phyloP scores from a whole-genome alignment of 2,797 vertebrate genomes.

The Ciconia nigra region DNA sequence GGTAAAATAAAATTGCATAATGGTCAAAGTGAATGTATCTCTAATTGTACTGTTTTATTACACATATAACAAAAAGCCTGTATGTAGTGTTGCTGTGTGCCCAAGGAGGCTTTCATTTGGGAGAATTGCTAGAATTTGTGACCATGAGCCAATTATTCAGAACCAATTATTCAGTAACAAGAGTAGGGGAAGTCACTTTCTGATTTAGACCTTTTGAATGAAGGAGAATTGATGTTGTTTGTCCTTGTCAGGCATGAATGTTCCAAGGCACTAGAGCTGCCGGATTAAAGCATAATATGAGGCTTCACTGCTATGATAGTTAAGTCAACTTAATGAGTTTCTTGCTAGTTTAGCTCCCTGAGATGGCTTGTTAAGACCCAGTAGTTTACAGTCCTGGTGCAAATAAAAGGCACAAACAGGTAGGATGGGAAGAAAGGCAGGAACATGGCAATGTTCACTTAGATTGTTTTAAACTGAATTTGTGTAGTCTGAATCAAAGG shows the following conservation, averaged over 20 bases:
- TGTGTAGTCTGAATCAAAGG: background rate
- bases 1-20: slow-evolving; percentile 74
- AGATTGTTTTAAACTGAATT: background rate
- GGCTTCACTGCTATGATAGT: background rate
- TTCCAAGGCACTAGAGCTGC: background rate
- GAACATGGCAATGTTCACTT: background rate
- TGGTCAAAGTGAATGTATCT: background rate
- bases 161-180: background rate
- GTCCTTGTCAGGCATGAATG: background rate
- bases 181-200: background rate
- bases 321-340: background rate
- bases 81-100: background rate
- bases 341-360: background rate
- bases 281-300: background rate
- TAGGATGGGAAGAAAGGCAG: background rate
- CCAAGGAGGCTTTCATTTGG: background rate
- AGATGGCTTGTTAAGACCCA: background rate
- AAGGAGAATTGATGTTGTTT: background rate
- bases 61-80: background rate
- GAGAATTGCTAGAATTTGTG: slow-evolving; percentile 2
- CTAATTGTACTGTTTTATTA: background rate
- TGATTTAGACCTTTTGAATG: background rate
- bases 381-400: background rate
- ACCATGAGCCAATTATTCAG: background rate
- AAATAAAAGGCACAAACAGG: background rate